Conservation (phyloP, 2,113 vertebrate genomes). For the Gila orcuttii region DNA sequence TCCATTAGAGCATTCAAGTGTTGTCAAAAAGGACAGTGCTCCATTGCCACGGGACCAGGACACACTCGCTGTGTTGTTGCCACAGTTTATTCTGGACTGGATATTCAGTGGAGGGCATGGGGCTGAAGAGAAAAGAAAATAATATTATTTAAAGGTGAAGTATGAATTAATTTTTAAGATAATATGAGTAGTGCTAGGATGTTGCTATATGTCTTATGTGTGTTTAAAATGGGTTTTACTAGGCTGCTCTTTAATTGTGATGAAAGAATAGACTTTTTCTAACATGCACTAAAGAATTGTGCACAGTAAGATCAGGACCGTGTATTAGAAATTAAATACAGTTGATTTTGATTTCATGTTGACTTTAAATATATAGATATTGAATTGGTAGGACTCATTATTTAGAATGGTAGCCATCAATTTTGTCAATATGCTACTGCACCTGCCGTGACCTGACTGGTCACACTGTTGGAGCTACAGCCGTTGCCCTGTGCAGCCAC, state of each 20-base stretch:
- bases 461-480: conserved; percentile 51
- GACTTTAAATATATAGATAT: too few relatives aligned
- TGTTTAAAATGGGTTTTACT: too few relatives aligned
- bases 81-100: conserved; percentile 46
- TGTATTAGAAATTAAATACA: not conserved
- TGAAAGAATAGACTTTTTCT: too few relatives aligned
- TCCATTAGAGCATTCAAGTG: conserved; percentile 41
- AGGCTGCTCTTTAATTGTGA: too few relatives aligned
- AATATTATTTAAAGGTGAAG: not conserved
- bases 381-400: too few relatives aligned
- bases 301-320: too few relatives aligned
- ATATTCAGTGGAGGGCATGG: conserved; percentile 58
- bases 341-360: too few relatives aligned
- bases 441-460: not conserved
- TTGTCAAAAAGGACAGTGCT: conserved; percentile 43
- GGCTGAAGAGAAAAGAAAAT: conserved; percentile 31
- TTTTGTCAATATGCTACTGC: not conserved
- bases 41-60: conserved; percentile 56
- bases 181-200: not conserved
- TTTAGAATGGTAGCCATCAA: not conserved
- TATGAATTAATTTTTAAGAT: not conserved
- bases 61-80: conserved; percentile 44
- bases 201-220: not conserved
- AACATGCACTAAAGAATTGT: too few relatives aligned
- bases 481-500: conserved; percentile 43